These are phyloP conservation scores for Micropterix aruncella DNA, from an alignment of 2,888 invertebrate species.

Conservation along the genomic window DNA sequence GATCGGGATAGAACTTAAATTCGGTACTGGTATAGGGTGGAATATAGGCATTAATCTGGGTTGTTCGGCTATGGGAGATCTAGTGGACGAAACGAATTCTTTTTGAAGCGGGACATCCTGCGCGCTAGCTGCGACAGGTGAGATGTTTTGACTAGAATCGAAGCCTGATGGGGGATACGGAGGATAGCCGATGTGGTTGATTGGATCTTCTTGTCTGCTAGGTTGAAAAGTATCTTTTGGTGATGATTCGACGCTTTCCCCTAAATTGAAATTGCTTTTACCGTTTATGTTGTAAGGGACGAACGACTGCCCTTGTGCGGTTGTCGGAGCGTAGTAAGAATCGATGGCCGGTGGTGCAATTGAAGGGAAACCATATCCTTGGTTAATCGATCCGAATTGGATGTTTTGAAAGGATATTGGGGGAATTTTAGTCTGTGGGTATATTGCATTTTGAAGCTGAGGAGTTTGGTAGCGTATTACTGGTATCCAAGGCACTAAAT, in stretches of 20 bases:
- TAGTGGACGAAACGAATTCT: background rate
- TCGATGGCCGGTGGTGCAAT: background rate
- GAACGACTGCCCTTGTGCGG: background rate
- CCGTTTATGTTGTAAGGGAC: background rate
- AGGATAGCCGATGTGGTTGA: background rate
- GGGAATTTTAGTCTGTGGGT: background rate
- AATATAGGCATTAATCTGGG: constrained; percentile 31
- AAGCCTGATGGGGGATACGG: background rate
- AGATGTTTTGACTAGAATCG: background rate
- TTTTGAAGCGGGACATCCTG: background rate
- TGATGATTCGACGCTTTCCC: background rate
- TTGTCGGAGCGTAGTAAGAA: background rate
- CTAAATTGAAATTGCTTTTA: background rate
- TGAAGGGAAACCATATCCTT: background rate
- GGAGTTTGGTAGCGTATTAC: constrained; percentile 38
- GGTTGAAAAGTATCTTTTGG: background rate
- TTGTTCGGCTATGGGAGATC: no score
- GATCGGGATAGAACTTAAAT: constrained; percentile 43
- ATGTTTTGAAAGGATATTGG: background rate
- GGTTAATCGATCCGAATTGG: background rate
- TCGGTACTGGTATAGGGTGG: constrained; percentile 48
- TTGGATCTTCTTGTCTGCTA: background rate
- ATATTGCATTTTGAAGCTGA: background rate
- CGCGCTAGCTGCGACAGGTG: background rate
- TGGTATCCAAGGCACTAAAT: constrained; percentile 71